Evolutionary conservation across 2,797 vertebrate species (phyloP).

Genomic region (Aldrovandia affinis): DNA sequence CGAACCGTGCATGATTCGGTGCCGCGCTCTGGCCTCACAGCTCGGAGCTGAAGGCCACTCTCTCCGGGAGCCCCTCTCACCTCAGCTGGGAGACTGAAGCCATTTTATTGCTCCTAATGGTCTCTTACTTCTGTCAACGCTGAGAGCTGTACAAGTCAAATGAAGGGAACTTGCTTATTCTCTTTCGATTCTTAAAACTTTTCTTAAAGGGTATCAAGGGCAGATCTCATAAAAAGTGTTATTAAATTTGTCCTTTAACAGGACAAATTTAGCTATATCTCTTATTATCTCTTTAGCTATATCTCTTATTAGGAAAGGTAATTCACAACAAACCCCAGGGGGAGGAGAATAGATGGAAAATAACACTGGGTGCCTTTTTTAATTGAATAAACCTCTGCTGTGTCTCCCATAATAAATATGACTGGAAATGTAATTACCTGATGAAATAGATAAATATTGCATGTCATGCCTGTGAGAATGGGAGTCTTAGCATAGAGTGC

Average conservation of each 20-base stretch:
- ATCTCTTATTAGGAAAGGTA: not conserved
- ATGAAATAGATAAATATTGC: conserved; percentile 8
- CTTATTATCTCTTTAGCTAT: not conserved
- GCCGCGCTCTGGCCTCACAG: not conserved
- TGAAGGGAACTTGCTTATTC: not conserved
- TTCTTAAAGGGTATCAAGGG: too few species aligned
- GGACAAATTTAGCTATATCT: not conserved
- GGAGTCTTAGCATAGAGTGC: not conserved
- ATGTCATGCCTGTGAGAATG: not conserved
- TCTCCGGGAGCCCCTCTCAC: not conserved
- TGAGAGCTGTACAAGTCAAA: not conserved
- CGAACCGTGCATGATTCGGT: not conserved
- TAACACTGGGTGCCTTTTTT: not conserved
- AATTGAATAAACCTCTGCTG: conserved; percentile 15
- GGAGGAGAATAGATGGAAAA: not conserved
- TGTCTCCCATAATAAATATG: not conserved
- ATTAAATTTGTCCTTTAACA: not conserved
- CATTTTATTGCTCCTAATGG: not conserved
- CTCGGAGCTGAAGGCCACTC: not conserved
- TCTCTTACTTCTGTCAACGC: conserved; percentile 7
- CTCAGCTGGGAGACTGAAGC: not conserved
- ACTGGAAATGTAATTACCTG: conserved; percentile 13
- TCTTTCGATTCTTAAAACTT: not conserved
- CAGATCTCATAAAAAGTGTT: not conserved
- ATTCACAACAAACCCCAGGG: not conserved